Percentiles rank a stretch among this genome's conserved stretches.
These are phyloP conservation scores for Gymnothorax reevesii DNA, from an alignment of 2,797 vertebrate genomes.

Conservation along the genomic window DNA sequence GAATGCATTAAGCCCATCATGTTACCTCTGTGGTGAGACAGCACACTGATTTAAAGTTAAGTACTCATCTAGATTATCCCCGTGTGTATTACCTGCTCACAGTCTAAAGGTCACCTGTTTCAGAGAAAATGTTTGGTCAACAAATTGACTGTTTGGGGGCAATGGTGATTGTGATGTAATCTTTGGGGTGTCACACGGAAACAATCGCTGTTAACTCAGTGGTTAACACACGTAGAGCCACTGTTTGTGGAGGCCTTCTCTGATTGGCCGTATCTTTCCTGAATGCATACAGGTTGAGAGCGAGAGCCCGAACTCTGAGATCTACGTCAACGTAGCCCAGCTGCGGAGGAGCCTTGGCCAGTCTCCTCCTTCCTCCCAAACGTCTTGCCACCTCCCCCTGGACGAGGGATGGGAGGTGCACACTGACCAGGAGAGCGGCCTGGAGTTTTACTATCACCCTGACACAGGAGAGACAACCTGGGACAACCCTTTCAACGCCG, in stretches of 20 bases:
- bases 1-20: not conserved
- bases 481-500: constrained; percentile 79
- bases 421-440: constrained; percentile 80
- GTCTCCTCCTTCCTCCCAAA: constrained; percentile 38
- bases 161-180: not conserved
- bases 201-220: no score
- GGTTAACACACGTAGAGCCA: not conserved
- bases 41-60: not conserved
- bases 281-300: constrained; percentile 54
- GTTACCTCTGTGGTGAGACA: not conserved
- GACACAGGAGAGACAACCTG: constrained; percentile 86
- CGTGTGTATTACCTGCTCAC: not conserved
- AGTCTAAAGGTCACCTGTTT: not conserved
- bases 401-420: constrained; percentile 85
- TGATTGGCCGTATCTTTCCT: not conserved
- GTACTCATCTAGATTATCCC: not conserved
- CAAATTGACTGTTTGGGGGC: not conserved
- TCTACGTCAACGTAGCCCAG: constrained; percentile 86
- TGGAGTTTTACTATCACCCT: constrained; percentile 86
- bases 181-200: not conserved
- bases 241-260: not conserved
- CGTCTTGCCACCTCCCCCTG: constrained; percentile 48
- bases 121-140: not conserved
- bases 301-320: constrained; percentile 52
- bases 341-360: constrained; percentile 58